Conservation (phyloP, 2,113 vertebrate species). For the human (Homo sapiens) region DNA sequence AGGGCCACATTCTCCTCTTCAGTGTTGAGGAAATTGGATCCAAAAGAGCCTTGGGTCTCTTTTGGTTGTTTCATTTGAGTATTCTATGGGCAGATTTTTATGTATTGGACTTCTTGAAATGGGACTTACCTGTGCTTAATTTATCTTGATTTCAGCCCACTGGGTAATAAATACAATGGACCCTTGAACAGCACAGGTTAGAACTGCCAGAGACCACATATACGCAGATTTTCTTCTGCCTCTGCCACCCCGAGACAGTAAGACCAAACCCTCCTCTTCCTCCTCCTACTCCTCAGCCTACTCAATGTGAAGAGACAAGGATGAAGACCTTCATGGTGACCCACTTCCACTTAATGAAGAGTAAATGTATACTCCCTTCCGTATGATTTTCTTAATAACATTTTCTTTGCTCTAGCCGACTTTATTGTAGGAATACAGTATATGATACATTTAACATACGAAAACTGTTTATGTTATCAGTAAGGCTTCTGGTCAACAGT, state of each 20-base stretch:
- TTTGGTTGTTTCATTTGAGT: neutral
- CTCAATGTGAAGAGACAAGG: neutral
- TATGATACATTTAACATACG: neutral
- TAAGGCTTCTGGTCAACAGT: neutral
- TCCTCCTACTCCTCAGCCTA: neutral
- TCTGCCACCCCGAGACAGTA: neutral
- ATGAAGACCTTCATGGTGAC: neutral
- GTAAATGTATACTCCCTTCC: neutral
- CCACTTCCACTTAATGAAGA: neutral
- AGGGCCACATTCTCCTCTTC: neutral
- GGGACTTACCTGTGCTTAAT: neutral
- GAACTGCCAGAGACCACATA: neutral
- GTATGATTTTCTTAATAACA: neutral
- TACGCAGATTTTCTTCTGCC: neutral
- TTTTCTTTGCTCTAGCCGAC: neutral
- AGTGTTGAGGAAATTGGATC: rapidly evolving
- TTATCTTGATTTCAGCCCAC: neutral
- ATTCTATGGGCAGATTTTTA: neutral
- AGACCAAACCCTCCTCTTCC: neutral
- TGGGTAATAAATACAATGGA: neutral
- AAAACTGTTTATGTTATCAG: neutral
- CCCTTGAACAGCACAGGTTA: neutral
- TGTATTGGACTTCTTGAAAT: neutral
- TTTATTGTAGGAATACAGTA: neutral
- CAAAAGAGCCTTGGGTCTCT: neutral